Evolutionary conservation across 2,113 vertebrate species (phyloP).

Genomic region (Sinocyclocheilus grahami): DNA sequence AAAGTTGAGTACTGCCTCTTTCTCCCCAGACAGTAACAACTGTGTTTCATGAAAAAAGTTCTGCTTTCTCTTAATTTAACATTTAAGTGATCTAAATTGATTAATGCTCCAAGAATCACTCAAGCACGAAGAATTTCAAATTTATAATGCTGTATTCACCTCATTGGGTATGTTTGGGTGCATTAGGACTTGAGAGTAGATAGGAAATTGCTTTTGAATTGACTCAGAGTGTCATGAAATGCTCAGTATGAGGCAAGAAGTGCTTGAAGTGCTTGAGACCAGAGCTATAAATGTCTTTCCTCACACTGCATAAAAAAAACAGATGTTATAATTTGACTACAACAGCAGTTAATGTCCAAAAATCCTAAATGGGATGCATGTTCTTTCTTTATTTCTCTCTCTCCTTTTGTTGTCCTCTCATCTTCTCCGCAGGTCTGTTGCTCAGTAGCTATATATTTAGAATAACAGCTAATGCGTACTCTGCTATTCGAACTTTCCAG

Average conservation of each 20-base stretch:
- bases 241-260: not conserved
- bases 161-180: not conserved
- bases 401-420: not conserved
- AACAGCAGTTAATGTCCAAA: not conserved
- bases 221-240: conserved; percentile 37
- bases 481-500: conserved; percentile 42
- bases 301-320: not conserved
- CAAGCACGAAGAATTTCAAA: not conserved
- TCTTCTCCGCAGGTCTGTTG: not conserved
- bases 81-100: conserved; percentile 7
- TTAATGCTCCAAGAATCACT: not conserved
- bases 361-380: not conserved
- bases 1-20: not conserved
- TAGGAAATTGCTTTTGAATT: conserved; percentile 27
- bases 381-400: not conserved
- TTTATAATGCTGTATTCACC: conserved; percentile 8
- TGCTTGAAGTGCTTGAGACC: conserved; percentile 16
- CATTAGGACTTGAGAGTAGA: conserved; percentile 23
- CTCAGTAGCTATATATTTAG: conserved; percentile 34
- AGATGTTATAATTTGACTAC: not conserved
- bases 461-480: not conserved
- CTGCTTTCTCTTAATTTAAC: conserved; percentile 3
- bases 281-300: conserved; percentile 9
- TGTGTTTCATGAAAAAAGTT: not conserved
- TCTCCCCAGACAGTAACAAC: not conserved